Evolutionary conservation across 2,797 vertebrate species (phyloP).

Genomic region (Myiotriccus ornatus): DNA sequence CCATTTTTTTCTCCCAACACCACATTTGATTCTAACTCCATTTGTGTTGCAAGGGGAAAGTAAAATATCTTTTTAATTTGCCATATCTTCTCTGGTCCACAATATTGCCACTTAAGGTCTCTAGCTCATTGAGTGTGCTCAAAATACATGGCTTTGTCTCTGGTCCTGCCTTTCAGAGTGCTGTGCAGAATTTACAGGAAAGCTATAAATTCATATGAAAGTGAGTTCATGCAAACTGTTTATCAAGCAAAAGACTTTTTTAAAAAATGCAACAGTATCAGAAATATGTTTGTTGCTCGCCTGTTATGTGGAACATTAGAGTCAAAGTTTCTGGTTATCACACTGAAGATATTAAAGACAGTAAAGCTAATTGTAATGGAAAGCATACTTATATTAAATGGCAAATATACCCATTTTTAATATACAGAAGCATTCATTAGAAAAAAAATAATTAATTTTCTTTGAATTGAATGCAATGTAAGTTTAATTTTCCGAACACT

Average conservation of each 20-base stretch:
- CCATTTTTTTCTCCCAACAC: neutral
- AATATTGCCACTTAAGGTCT: neutral
- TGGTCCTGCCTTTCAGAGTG: neutral
- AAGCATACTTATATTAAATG: slow-evolving; percentile 60
- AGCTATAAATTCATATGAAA: neutral
- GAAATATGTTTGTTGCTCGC: neutral
- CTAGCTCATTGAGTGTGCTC: neutral
- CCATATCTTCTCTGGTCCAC: neutral
- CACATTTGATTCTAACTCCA: neutral
- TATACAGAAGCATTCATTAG: slow-evolving; percentile 64
- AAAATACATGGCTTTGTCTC: neutral
- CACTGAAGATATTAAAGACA: slow-evolving; percentile 46
- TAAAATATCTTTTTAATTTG: neutral
- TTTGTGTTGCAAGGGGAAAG: neutral
- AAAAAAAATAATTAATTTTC: slow-evolving; percentile 53
- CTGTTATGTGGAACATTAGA: slow-evolving; percentile 5
- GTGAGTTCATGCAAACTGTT: neutral
- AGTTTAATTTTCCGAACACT: slow-evolving; percentile 72
- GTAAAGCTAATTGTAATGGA: slow-evolving; percentile 58
- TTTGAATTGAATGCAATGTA: slow-evolving; percentile 56
- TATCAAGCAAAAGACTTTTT: neutral
- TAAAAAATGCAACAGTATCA: neutral
- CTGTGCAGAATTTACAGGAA: neutral
- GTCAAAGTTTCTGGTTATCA: slow-evolving; percentile 44
- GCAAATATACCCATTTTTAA: slow-evolving; percentile 65